Evolutionary conservation across 2,888 invertebrate genomes (phyloP).

Genomic region (Drosophila mayaguana): DNA sequence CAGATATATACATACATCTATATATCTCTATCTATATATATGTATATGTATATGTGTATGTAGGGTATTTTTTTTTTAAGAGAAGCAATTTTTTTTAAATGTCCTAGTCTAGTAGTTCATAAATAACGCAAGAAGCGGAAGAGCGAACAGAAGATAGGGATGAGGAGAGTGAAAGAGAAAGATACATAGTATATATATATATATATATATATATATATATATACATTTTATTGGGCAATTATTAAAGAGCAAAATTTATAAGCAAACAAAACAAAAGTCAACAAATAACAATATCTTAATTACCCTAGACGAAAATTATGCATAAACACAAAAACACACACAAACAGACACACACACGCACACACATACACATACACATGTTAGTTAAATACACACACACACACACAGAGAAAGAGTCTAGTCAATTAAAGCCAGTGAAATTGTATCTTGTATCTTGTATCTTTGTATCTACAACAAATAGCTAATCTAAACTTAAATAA

Average conservation of each 20-base stretch:
- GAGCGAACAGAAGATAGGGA: neutral
- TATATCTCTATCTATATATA: neutral
- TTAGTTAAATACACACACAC: conserved; percentile 31
- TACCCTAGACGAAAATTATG: conserved; percentile 62
- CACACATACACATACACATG: conserved; percentile 25
- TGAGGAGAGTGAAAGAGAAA: neutral
- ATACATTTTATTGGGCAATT: conserved; percentile 65
- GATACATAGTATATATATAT: conserved; percentile 29
- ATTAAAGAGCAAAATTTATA: conserved; percentile 67
- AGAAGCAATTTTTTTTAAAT: conserved; percentile 7
- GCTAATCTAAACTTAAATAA: conserved; percentile 55
- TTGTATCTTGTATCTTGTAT: conserved; percentile 63
- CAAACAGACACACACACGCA: conserved; percentile 17
- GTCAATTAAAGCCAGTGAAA: conserved; percentile 68
- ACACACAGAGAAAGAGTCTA: conserved; percentile 40
- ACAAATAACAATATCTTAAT: conserved; percentile 60
- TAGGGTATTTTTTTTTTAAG: conserved; percentile 4
- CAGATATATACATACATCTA: conserved; percentile 23
- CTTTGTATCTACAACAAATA: conserved; percentile 57
- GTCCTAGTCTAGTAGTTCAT: conserved; percentile 16
- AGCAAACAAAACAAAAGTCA: conserved; percentile 45
- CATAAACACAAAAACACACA: conserved; percentile 30
- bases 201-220: conserved; percentile 11
- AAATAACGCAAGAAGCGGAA: conserved; percentile 2
- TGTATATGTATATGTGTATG: conserved; percentile 10